These are phyloP conservation scores for Danaus melanippus DNA, from an alignment of 1,140 invertebrate genomes.

Conservation along the genomic window DNA sequence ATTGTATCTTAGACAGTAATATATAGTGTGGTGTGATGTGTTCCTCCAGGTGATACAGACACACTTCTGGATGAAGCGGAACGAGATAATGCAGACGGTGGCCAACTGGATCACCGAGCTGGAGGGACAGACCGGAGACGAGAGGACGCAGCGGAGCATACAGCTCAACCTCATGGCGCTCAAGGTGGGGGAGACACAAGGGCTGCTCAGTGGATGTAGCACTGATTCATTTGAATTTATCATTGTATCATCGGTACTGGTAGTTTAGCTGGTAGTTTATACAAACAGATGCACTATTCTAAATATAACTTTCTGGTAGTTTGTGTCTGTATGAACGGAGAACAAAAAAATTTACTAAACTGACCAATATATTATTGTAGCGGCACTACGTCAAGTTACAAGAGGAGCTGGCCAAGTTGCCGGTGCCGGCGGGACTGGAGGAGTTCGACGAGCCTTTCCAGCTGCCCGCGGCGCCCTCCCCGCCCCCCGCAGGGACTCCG, in stretches of 20 bases:
- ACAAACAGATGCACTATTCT: background rate
- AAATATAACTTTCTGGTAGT: background rate
- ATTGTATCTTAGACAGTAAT: too few species aligned
- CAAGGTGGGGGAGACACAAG: slow-evolving; percentile 79
- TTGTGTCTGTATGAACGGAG: background rate
- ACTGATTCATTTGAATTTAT: too few species aligned
- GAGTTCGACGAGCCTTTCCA: slow-evolving; percentile 77
- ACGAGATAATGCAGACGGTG: slow-evolving; percentile 91
- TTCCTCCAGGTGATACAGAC: slow-evolving; percentile 85
- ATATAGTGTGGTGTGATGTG: too few species aligned
- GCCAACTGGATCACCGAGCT: slow-evolving; percentile 92
- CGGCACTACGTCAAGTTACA: slow-evolving; percentile 85
- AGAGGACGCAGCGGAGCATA: slow-evolving; percentile 80
- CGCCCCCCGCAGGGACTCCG: slow-evolving; percentile 28
- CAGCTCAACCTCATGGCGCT: slow-evolving; percentile 83
- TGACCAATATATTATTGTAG: slow-evolving; percentile 59
- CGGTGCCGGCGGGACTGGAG: slow-evolving; percentile 80
- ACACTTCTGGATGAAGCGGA: slow-evolving; percentile 95
- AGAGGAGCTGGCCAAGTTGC: slow-evolving; percentile 85
- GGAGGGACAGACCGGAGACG: slow-evolving; percentile 81
- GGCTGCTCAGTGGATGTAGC: too few species aligned
- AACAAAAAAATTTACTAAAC: too few species aligned
- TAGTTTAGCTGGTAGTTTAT: too few species aligned
- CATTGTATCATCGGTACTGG: too few species aligned
- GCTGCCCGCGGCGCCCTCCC: slow-evolving; percentile 63